Conservation (phyloP, 2,888 invertebrate genomes). For the Strigamia maritima region DNA sequence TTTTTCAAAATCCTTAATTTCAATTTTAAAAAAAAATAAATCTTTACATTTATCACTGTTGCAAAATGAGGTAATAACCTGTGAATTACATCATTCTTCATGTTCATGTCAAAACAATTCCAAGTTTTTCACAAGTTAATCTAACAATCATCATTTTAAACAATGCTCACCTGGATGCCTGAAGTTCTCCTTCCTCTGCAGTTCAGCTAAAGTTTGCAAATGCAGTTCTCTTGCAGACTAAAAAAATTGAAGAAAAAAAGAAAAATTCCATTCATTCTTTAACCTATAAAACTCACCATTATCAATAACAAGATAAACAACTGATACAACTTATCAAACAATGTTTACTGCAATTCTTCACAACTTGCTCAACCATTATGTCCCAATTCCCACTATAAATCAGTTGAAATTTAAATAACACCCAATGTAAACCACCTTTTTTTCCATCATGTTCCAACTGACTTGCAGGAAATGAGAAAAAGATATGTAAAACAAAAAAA, state of each 20-base stretch:
- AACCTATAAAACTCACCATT: background rate
- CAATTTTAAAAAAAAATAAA: no score
- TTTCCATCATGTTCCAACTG: background rate
- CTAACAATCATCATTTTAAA: background rate
- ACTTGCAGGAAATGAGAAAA: background rate
- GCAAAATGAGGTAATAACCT: no score
- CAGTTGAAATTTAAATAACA: background rate
- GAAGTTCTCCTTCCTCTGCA: slow-evolving; percentile 43
- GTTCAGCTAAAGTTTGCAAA: slow-evolving; percentile 43
- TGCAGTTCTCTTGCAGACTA: slow-evolving; percentile 42
- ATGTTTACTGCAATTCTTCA: background rate
- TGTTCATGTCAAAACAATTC: background rate
- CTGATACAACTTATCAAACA: no score
- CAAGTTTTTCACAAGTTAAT: background rate
- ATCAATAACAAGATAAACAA: background rate
- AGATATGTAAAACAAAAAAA: no score
- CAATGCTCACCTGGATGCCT: slow-evolving; percentile 43
- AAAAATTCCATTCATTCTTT: background rate
- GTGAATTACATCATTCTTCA: no score
- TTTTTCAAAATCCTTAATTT: no score
- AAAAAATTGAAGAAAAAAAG: background rate
- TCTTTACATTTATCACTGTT: no score
- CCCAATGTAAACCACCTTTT: background rate
- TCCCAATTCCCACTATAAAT: background rate
- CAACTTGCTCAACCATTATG: background rate